These are phyloP conservation scores for Montipora foliosa DNA, from an alignment of 64 coral and sea anemone species.

Conservation along the genomic window DNA sequence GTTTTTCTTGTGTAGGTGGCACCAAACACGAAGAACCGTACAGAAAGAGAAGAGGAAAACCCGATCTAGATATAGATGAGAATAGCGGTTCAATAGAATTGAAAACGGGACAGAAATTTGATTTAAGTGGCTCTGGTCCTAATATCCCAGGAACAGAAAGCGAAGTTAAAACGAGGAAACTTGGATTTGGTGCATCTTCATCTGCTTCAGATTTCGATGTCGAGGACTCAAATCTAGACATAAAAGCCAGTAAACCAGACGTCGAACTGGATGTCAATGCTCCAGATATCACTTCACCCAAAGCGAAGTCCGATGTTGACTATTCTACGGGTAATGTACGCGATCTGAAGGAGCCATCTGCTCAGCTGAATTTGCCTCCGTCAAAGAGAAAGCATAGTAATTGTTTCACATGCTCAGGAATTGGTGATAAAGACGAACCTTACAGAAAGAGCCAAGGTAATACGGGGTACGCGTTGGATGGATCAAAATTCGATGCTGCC, in stretches of 20 bases:
- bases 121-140: constrained; percentile 1
- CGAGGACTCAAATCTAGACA: neutral
- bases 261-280: neutral
- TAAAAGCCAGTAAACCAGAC: neutral
- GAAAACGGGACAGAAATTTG: neutral
- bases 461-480: neutral
- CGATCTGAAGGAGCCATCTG: neutral
- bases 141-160: neutral
- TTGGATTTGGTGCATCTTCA: neutral
- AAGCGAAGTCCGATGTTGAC: neutral
- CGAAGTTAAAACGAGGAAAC: neutral
- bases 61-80: neutral
- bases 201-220: neutral
- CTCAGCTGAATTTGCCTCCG: neutral
- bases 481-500: neutral
- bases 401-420: constrained; percentile 3
- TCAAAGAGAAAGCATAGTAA: constrained; percentile 3
- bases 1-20: constrained; percentile 14
- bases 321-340: neutral
- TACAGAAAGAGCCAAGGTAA: neutral
- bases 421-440: constrained; percentile 12
- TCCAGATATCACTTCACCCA: neutral
- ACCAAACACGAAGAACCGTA: constrained; percentile 7
- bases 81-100: neutral
- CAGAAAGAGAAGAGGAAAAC: neutral